Evolutionary conservation across 2,888 invertebrate genomes (phyloP), one percentile per base, ranked within the genome.

Genomic region (Diaphora mendica): DNA sequence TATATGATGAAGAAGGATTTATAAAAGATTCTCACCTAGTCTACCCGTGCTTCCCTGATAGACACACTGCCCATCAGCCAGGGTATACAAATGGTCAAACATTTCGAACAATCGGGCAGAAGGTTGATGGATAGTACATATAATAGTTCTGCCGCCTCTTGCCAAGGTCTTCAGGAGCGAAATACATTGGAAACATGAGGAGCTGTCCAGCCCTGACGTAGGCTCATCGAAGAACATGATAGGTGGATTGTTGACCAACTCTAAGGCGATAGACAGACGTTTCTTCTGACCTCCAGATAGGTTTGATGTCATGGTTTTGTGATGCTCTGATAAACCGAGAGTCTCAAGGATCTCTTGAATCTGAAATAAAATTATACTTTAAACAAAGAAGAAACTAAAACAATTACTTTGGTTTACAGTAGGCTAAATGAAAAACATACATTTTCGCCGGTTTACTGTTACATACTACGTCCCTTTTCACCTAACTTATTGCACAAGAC

Each of bases 151-250:
- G 17, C 99, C 99, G 9, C 98, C 99, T 44, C 97, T 96, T 0
- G 99, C 99, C 81, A 99, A 92, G 67, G 97, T 97, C 96, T 99
- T 99, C 86, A 99, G 95, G 78, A 99, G 93, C 13, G 98, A 97
- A 80, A 99, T 98, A 89, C 99, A 99, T 93, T 99, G 99, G 95
- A 98, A 99, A 90, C 99, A 99, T 0, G 99, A 99, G 0, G 99
- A 98, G 83, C 99, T 99, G 96, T 99, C 99, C 89, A 99, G 94
- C 7, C 99, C 99, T 82, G 99, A 99, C 79, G 99, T 99, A 1
- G 99, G 99, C 92, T 99, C 99, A 91, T 99, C 99, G 91, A 99
- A 99, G 95, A 99, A 99, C 99, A 99, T 99, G 79, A 99, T 98
- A 0, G 99, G 99, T 17, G 99, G 99, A 93, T 99, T 99, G 95